phyloP scores from a whole-genome alignment of 1,140 invertebrate genomes.

The Nebria ingens region DNA sequence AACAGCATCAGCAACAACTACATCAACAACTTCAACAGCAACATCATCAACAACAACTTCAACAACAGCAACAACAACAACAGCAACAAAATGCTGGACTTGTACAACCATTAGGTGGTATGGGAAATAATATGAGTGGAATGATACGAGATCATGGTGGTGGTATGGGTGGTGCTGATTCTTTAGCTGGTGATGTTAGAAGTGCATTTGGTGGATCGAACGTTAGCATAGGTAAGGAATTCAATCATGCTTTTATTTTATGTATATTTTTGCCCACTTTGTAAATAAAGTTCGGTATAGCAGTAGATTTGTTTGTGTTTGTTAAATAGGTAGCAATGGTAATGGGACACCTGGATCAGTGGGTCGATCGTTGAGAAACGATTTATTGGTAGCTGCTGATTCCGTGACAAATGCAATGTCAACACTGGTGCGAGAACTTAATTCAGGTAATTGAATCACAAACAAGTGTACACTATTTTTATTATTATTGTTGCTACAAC shows the following conservation, averaged over 20 bases:
- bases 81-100: slow-evolving; percentile 18
- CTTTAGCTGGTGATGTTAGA: slow-evolving; percentile 43
- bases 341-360: slow-evolving; percentile 34
- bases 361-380: slow-evolving; percentile 64
- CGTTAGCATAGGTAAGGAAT: slow-evolving; percentile 11
- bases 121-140: slow-evolving; percentile 14
- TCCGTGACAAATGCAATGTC: slow-evolving; percentile 95
- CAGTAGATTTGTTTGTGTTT: too few relatives aligned
- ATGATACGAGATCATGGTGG: slow-evolving; percentile 19
- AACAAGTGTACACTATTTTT: background rate
- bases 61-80: slow-evolving; percentile 23
- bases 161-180: slow-evolving; percentile 26
- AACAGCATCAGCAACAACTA: slow-evolving; percentile 17
- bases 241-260: background rate
- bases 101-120: slow-evolving; percentile 17
- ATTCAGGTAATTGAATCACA: slow-evolving; percentile 57
- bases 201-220: slow-evolving; percentile 33
- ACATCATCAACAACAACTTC: slow-evolving; percentile 26
- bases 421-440: slow-evolving; percentile 86
- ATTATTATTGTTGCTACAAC: background rate
- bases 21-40: slow-evolving; percentile 10
- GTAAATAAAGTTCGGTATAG: too few relatives aligned
- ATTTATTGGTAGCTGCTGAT: slow-evolving; percentile 84
- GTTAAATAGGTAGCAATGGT: slow-evolving; percentile 28
- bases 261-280: background rate